These are phyloP conservation scores for Cebidichthys violaceus DNA, from an alignment of 2,113 vertebrate genomes.

Conservation along the genomic window DNA sequence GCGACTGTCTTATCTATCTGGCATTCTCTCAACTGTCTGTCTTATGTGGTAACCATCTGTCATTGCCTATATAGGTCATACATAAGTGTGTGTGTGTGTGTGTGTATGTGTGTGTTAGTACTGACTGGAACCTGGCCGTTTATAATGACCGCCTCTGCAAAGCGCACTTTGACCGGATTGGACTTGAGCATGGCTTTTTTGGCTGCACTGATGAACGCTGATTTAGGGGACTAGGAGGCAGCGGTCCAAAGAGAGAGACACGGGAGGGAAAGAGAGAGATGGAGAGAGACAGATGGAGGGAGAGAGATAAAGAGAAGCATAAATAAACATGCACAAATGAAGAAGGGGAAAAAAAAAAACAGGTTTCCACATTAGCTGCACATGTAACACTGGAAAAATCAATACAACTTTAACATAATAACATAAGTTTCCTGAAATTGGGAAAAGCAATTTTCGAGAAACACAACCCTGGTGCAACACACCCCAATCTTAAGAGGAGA, in stretches of 20 bases:
- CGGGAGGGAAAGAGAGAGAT: background rate
- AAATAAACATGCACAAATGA: conserved; percentile 33
- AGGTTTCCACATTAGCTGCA: background rate
- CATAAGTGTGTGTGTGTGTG: conserved; percentile 14
- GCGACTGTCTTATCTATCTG: conserved; percentile 34
- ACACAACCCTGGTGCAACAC: background rate
- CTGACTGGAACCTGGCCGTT: conserved; percentile 98
- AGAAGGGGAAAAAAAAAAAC: background rate
- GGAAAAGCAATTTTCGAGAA: background rate
- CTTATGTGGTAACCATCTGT: conserved; percentile 57
- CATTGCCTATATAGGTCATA: conserved; percentile 54
- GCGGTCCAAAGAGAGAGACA: conserved; percentile 61
- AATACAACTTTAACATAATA: background rate
- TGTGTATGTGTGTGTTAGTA: conserved; percentile 61
- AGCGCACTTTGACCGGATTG: conserved; percentile 98
- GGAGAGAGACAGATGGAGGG: conserved; percentile 15
- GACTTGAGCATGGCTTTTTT: conserved; percentile 99
- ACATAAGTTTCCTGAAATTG: background rate
- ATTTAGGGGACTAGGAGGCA: conserved; percentile 93
- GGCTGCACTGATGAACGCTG: conserved; percentile 98
- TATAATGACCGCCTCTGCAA: conserved; percentile 98
- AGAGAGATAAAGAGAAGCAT: conserved; percentile 44
- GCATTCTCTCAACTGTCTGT: conserved; percentile 15
- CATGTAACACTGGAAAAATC: background rate
- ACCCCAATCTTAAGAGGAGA: background rate